phyloP scores from a whole-genome alignment of 2,888 invertebrate genomes.

The Antheraea assamensis region DNA sequence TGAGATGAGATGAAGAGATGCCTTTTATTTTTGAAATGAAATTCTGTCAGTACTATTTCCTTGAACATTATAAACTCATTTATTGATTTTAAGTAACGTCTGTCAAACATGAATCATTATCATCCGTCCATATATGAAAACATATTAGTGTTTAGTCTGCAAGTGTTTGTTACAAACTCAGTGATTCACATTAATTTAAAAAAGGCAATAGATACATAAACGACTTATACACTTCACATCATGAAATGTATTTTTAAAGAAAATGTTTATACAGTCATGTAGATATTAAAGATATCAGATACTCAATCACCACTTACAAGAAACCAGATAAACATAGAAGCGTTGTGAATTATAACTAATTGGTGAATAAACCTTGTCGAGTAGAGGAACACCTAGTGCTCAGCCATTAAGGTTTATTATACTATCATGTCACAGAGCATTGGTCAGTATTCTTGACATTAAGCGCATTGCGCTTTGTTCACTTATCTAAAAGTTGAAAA shows the following conservation, averaged over 20 bases:
- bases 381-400: neutral
- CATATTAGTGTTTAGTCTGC: no score
- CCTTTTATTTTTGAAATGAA: no score
- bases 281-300: slow-evolving; percentile 2
- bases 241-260: neutral
- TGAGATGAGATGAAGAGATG: no score
- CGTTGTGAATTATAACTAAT: neutral
- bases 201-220: neutral
- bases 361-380: neutral
- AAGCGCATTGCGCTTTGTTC: neutral
- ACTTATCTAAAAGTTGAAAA: no score
- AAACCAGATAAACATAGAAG: neutral
- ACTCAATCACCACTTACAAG: neutral
- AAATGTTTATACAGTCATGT: neutral
- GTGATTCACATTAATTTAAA: neutral
- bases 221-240: neutral
- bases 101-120: no score
- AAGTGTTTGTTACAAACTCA: no score
- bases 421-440: neutral
- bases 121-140: no score
- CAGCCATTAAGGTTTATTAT: neutral
- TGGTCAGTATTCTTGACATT: neutral
- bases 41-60: no score
- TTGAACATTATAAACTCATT: no score
- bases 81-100: no score